These are phyloP conservation scores for Sebastes variabilis DNA, from an alignment of 2,797 vertebrate genomes.

Conservation along the genomic window DNA sequence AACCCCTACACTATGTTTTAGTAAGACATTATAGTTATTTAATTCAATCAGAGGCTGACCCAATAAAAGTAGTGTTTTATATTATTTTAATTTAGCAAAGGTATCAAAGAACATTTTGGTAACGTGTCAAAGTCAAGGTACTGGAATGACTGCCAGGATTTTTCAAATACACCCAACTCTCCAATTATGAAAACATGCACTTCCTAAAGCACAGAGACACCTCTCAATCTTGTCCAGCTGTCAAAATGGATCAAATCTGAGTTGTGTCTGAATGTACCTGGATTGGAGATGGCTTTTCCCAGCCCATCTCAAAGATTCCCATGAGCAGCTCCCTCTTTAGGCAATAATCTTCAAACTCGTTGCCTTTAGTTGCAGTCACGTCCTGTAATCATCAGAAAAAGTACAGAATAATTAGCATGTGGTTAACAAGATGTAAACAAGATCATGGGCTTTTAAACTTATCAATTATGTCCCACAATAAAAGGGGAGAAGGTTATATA, in stretches of 20 bases:
- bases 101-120: neutral
- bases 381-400: constrained; percentile 82
- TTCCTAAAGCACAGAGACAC: neutral
- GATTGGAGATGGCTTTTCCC: constrained; percentile 99
- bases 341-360: constrained; percentile 99
- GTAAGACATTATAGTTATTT: neutral
- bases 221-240: neutral
- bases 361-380: constrained; percentile 99
- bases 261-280: constrained; percentile 84
- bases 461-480: neutral
- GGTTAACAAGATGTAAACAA: neutral
- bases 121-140: neutral
- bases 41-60: too few relatives aligned
- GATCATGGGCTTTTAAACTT: neutral
- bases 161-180: neutral
- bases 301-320: constrained; percentile 99
- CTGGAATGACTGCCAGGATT: neutral
- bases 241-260: neutral
- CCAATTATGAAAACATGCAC: neutral
- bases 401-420: fast-evolving
- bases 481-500: neutral
- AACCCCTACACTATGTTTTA: neutral
- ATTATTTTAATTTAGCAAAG: neutral
- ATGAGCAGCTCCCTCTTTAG: constrained; percentile 98
- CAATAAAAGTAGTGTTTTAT: neutral